A percentile compares a stretch with the other conserved stretches of the same genome.
phyloP scores from a whole-genome alignment of 2,888 invertebrate species.

The Catocala sponsa region DNA sequence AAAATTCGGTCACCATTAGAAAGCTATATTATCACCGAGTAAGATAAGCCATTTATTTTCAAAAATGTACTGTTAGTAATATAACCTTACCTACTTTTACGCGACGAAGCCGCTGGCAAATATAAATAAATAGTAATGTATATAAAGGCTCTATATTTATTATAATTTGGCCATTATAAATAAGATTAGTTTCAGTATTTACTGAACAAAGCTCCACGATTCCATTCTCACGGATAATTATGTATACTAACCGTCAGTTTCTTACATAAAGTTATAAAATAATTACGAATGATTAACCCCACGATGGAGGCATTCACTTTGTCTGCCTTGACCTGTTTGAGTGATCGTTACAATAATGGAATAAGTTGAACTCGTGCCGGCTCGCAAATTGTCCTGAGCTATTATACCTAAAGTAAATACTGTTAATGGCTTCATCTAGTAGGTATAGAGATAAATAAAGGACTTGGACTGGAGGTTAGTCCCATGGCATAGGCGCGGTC shows the following conservation, averaged over 20 bases:
- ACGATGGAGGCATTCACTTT: constrained; percentile 40
- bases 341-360: constrained; percentile 53
- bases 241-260: neutral
- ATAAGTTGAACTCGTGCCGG: constrained; percentile 59
- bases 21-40: no score
- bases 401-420: constrained; percentile 24
- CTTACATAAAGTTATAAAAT: constrained; percentile 41
- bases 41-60: no score
- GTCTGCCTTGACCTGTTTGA: constrained; percentile 51
- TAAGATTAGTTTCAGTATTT: neutral
- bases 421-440: constrained; percentile 4
- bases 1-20: no score
- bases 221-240: constrained; percentile 7
- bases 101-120: no score
- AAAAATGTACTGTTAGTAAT: no score
- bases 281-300: constrained; percentile 32
- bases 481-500: no score
- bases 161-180: no score
- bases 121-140: no score
- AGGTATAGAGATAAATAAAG: no score
- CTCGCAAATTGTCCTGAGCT: constrained; percentile 34
- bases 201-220: neutral
- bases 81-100: no score
- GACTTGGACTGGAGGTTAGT: no score
- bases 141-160: no score